These are phyloP conservation scores for Apotomis betuletana DNA, from an alignment of 2,888 invertebrate species.

Conservation along the genomic window DNA sequence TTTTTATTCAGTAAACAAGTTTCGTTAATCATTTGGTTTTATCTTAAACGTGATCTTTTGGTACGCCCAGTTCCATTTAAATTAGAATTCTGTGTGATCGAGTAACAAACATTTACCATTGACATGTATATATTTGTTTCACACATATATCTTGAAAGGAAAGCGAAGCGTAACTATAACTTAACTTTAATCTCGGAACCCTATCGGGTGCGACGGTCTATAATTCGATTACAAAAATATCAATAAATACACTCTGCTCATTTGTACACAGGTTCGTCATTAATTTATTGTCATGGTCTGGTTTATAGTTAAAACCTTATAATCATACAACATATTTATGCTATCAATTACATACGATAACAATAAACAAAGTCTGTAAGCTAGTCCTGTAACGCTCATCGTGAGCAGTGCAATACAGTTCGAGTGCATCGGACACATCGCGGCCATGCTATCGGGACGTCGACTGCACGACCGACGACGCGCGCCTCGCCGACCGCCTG, in stretches of 20 bases:
- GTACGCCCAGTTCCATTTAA: too few species aligned
- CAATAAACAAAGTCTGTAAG: not conserved
- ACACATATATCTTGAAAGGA: not conserved
- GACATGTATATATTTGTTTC: too few species aligned
- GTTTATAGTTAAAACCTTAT: constrained; percentile 11
- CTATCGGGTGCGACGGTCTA: not conserved
- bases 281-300: constrained; percentile 21
- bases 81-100: too few species aligned
- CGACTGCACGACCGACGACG: constrained; percentile 28
- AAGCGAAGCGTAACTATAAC: not conserved
- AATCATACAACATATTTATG: not conserved
- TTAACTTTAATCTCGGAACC: too few species aligned
- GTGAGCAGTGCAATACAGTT: not conserved
- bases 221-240: not conserved
- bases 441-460: constrained; percentile 16
- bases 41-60: too few species aligned
- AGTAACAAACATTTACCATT: too few species aligned
- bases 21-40: too few species aligned
- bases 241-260: not conserved
- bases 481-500: constrained; percentile 3
- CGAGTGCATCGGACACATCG: not conserved
- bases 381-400: not conserved
- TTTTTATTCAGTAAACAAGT: too few species aligned
- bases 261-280: constrained; percentile 9
- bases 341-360: not conserved